phyloP scores from a whole-genome alignment of 2,797 vertebrate genomes.

The Cossypha caffra region DNA sequence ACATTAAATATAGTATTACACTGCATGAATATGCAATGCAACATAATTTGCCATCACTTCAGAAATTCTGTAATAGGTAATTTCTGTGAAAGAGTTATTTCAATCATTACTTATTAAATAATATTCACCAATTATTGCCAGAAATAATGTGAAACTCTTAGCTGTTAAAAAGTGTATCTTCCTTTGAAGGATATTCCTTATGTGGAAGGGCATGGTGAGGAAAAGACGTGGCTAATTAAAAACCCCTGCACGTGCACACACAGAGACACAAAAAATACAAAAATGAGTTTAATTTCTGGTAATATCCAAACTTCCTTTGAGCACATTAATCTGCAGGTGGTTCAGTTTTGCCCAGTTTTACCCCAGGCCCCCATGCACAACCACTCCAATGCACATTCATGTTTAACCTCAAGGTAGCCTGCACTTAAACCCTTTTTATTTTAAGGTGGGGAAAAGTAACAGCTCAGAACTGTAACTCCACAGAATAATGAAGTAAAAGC shows the following conservation, averaged over 20 bases:
- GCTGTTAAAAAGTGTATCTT: conserved; percentile 1
- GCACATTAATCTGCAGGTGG: not conserved
- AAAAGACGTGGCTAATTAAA: not conserved
- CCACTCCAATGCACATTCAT: not conserved
- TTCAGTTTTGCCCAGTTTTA: not conserved
- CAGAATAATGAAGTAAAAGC: not conserved
- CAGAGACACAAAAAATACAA: not conserved
- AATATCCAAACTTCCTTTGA: not conserved
- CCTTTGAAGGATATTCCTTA: conserved; percentile 29
- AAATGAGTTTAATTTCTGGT: not conserved
- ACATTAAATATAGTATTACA: conserved; percentile 47
- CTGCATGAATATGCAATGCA: conserved; percentile 41
- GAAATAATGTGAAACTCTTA: not conserved
- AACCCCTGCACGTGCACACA: not conserved
- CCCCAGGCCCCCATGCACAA: not conserved
- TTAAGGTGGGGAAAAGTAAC: not conserved
- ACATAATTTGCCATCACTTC: conserved; percentile 41
- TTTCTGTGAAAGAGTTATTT: conserved; percentile 58
- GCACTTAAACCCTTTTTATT: conserved; percentile 19
- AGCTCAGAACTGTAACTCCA: not conserved
- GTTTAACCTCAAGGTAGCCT: not conserved
- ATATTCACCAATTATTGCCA: conserved; percentile 50
- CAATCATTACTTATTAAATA: conserved; percentile 62
- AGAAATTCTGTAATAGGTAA: conserved; percentile 50
- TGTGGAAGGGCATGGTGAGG: not conserved